Evolutionary conservation across 1,140 invertebrate genomes (phyloP).

Genomic region (Cydia pomonella): DNA sequence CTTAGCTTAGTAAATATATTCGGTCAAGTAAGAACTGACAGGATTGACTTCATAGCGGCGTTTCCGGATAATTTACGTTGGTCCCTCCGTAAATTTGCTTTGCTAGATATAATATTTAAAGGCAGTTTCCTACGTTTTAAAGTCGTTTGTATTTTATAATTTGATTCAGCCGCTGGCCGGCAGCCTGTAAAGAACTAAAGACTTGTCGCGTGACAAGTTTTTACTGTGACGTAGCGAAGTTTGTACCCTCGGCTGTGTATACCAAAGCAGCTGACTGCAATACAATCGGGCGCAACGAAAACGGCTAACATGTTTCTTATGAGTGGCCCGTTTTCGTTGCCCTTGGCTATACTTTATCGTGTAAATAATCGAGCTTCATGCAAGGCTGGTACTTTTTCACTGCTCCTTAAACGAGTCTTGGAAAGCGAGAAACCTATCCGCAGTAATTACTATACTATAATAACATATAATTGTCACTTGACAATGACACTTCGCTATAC

Average conservation of each 20-base stretch:
- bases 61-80: background rate
- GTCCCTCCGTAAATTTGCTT: no score
- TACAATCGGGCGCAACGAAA: background rate
- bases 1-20: no score
- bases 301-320: background rate
- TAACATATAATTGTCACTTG: no score
- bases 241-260: background rate
- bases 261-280: background rate
- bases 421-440: background rate
- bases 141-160: no score
- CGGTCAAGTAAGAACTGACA: no score
- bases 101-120: no score
- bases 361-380: conserved; percentile 3
- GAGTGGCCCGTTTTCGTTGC: background rate
- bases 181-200: no score
- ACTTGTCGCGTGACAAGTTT: no score
- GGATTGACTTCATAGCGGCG: no score
- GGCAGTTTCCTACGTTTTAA: no score
- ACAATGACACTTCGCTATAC: no score
- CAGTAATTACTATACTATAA: background rate
- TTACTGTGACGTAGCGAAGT: background rate
- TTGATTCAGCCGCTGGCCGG: no score
- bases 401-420: background rate
- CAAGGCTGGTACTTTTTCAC: background rate
- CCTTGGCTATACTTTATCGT: background rate